Conservation (phyloP, 2,797 vertebrate species). For the Myotis daubentonii region DNA sequence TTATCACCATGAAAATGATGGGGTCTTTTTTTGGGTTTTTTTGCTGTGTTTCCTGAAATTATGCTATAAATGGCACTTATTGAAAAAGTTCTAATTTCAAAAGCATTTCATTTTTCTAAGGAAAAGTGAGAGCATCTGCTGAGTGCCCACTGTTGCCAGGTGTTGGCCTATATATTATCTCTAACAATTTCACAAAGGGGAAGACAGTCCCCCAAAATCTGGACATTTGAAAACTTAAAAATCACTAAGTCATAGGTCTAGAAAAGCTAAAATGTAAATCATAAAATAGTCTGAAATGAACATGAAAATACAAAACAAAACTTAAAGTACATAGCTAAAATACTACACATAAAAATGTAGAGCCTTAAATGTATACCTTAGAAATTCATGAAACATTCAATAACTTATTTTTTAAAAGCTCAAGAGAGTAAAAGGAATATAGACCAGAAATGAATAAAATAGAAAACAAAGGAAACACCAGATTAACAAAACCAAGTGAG, state of each 20-base stretch:
- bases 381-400: slow-evolving; percentile 21
- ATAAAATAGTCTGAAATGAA: background rate
- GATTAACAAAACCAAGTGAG: slow-evolving; percentile 1
- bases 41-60: slow-evolving; percentile 1
- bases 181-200: background rate
- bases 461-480: background rate
- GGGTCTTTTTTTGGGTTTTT: background rate
- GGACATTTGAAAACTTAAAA: background rate
- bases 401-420: background rate
- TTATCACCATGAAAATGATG: background rate
- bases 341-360: background rate
- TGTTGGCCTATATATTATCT: background rate
- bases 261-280: background rate
- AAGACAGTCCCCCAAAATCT: background rate
- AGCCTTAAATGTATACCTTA: background rate
- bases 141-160: background rate
- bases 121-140: background rate
- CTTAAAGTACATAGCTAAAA: background rate
- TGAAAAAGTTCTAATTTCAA: slow-evolving; percentile 45
- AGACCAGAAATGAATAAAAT: background rate
- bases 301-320: slow-evolving; percentile 36
- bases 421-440: background rate
- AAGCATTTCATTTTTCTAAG: background rate
- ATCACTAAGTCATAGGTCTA: background rate
- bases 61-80: background rate